Percentiles rank a stretch among this genome's conserved stretches.
phyloP scores from a whole-genome alignment of 2,113 vertebrate species.

The Prochilodus magdalenae region DNA sequence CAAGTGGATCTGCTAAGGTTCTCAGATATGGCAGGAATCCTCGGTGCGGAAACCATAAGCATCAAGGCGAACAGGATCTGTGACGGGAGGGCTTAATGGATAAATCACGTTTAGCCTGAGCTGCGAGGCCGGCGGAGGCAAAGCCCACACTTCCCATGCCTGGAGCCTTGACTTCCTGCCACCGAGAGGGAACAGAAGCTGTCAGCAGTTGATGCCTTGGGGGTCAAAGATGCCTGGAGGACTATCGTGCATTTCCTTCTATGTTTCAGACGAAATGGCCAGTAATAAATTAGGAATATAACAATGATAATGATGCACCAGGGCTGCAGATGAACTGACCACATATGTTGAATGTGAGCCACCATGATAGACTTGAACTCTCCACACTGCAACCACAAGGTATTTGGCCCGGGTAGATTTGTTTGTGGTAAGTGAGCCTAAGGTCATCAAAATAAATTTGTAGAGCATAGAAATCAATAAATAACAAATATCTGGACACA shows the following conservation, averaged over 20 bases:
- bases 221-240: not conserved
- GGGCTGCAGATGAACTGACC: not conserved
- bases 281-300: not conserved
- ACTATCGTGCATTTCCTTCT: not conserved
- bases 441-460: not conserved
- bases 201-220: not conserved
- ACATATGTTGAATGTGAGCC: not conserved
- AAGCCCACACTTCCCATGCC: constrained; percentile 54
- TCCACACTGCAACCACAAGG: constrained; percentile 7
- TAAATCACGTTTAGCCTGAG: constrained; percentile 70
- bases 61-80: constrained; percentile 55
- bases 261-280: constrained; percentile 7
- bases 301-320: not conserved
- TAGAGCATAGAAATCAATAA: constrained; percentile 7
- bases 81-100: constrained; percentile 67
- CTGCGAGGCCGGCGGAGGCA: not conserved
- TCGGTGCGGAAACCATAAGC: constrained; percentile 56
- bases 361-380: not conserved
- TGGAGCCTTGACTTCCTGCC: constrained; percentile 1
- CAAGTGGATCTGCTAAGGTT: constrained; percentile 67
- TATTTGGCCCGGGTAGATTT: not conserved
- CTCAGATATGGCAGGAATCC: constrained; percentile 67
- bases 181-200: not conserved
- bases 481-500: constrained; percentile 8
- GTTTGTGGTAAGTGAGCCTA: not conserved